These are phyloP conservation scores for Neoarius graeffei DNA, from an alignment of 2,113 vertebrate genomes.

Conservation along the genomic window DNA sequence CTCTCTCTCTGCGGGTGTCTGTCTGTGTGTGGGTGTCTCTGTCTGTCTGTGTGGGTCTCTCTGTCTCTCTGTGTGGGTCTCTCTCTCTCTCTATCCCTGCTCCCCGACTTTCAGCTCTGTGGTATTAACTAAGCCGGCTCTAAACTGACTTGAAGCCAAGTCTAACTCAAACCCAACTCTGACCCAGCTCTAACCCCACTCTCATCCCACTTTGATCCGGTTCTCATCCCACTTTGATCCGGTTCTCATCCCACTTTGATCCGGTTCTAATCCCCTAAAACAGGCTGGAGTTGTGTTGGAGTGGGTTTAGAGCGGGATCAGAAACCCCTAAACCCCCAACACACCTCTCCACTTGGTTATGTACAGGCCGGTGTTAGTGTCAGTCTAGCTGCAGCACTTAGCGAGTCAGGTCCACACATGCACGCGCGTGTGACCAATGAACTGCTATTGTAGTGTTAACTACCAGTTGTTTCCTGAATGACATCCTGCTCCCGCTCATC, in stretches of 20 bases:
- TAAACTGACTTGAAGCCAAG: neutral
- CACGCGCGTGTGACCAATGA: conserved; percentile 34
- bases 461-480: conserved; percentile 69
- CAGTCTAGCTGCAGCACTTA: neutral
- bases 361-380: neutral
- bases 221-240: neutral
- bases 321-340: neutral
- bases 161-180: neutral
- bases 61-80: too few relatives aligned
- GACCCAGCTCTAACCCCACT: neutral
- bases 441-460: conserved; percentile 64
- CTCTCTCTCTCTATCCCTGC: too few relatives aligned
- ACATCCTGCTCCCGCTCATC: conserved; percentile 64
- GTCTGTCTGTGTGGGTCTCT: too few relatives aligned
- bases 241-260: neutral
- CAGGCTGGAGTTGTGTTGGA: neutral
- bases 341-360: neutral
- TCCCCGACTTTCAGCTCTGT: too few relatives aligned
- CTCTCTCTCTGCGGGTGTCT: too few relatives aligned
- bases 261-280: neutral
- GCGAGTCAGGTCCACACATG: neutral
- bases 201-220: too few relatives aligned
- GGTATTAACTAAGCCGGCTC: too few relatives aligned
- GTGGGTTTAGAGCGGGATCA: neutral
- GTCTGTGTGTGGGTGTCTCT: too few relatives aligned